These are phyloP conservation scores for Rhipidura dahli DNA, from an alignment of 2,113 vertebrate genomes.

Conservation along the genomic window DNA sequence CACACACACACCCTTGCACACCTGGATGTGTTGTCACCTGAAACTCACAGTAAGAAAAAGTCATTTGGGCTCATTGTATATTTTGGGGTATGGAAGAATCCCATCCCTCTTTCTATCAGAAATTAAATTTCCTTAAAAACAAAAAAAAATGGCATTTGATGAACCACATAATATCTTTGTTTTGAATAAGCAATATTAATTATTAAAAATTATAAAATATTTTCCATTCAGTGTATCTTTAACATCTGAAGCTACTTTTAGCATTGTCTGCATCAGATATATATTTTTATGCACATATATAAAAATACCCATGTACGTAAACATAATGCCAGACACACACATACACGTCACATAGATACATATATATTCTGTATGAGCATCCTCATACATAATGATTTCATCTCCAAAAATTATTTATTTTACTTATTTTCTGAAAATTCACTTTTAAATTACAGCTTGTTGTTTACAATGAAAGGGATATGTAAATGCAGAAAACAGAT, in stretches of 20 bases:
- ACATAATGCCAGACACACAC: neutral
- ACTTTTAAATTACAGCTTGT: neutral
- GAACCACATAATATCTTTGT: neutral
- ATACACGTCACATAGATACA: neutral
- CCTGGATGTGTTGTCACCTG: neutral
- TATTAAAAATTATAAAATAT: neutral
- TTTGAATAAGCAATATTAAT: neutral
- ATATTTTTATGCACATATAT: neutral
- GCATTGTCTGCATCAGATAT: fast-evolving
- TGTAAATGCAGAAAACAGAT: neutral
- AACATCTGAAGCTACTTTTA: neutral
- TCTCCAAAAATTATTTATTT: neutral
- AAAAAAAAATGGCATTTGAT: neutral
- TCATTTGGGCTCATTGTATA: neutral
- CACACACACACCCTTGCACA: too few species aligned
- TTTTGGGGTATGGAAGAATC: neutral
- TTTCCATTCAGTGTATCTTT: neutral
- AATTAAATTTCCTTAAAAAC: neutral
- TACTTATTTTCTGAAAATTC: neutral
- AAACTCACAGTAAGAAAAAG: neutral
- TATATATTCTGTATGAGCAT: neutral
- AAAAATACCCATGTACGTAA: fast-evolving
- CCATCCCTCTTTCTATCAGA: neutral
- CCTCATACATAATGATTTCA: neutral
- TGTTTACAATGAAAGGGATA: neutral